Base-by-base conservation (phyloP, 2,888 invertebrate genomes). In the Coenonympha arcania region DNA sequence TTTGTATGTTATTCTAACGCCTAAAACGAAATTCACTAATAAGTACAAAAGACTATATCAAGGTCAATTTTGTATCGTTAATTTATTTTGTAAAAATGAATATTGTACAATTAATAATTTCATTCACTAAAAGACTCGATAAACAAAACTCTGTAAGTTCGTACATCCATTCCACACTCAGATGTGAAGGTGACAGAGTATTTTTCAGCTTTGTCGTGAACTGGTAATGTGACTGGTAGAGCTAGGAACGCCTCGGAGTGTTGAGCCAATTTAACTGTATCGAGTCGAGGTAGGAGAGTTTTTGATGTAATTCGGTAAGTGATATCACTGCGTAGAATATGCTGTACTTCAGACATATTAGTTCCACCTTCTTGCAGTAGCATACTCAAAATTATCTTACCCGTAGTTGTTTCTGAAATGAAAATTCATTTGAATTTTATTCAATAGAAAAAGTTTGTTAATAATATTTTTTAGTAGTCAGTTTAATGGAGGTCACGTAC, bases 151-250 rank as follows among this genome's bases (percentile, higher is more conserved):
- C 66, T 76, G 48, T 85, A 86, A 6, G 74, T 76, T 8, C 87
- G 76, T 48, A 87, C 69, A 54, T 87, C 87, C 77, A 82, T 77
- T 22, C 81, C 80, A 50, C 81, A 82, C 5, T 79, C 77, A 1
- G 87, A 87, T 6, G 75, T 78, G n/a, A 87, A 65, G 5, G 72
- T 73, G 4, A 87, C 53, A 1, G 76, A 60, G 55, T 76, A 79
- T 61, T 79, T 84, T 48, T 82, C 81, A 1, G 71, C 56, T 36
- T 67, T 72, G 24, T 76, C 71, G 4, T 66, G 61, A 1, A 58
- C 54, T 0, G 78, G 73, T 45, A 81, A 50, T 4, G 78, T 79
- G 30, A 81, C 59, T 0, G 77, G 80, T 20, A 86, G 53, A 2
- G 72, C 60, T 9, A 81, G 48, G 15, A 72, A 55, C 1, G 67